A percentile compares a stretch with the other conserved stretches of the same genome.
These are phyloP conservation scores for Sphyrna mokarran DNA, from an alignment of 2,113 vertebrate genomes.

Conservation along the genomic window DNA sequence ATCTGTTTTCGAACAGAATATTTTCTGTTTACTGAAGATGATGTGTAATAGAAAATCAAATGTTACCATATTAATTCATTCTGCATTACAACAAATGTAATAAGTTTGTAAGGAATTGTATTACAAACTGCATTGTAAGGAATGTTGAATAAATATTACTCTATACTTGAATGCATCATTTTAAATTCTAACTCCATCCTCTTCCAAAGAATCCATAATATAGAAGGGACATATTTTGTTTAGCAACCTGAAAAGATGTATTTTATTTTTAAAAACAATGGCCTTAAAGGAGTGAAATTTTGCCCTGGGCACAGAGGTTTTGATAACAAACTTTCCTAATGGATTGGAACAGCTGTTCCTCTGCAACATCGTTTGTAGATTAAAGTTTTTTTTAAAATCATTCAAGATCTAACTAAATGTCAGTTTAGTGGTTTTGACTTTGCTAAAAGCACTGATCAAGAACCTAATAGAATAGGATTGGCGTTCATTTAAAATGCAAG, in stretches of 20 bases:
- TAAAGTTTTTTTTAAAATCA: neutral
- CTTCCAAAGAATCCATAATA: neutral
- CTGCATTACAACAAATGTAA: neutral
- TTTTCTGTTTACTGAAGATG: neutral
- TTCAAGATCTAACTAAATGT: neutral
- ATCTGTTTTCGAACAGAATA: neutral
- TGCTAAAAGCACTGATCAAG: neutral
- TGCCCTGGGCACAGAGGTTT: neutral
- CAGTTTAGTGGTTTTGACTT: neutral
- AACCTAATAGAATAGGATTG: neutral
- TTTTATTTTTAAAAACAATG: neutral
- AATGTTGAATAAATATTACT: neutral
- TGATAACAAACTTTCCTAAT: neutral
- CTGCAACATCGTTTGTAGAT: neutral
- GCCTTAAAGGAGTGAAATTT: neutral
- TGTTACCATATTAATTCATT: neutral
- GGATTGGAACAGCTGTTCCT: neutral
- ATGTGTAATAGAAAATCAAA: neutral
- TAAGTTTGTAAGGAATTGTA: neutral
- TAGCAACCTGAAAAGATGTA: too few species aligned
- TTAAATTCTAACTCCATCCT: neutral
- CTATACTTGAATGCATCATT: neutral
- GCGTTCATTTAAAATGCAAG: neutral
- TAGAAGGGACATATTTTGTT: too few species aligned
- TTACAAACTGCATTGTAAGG: neutral